Base-by-base conservation (phyloP, 2,797 vertebrate species). In the Acridotheres tristis region DNA sequence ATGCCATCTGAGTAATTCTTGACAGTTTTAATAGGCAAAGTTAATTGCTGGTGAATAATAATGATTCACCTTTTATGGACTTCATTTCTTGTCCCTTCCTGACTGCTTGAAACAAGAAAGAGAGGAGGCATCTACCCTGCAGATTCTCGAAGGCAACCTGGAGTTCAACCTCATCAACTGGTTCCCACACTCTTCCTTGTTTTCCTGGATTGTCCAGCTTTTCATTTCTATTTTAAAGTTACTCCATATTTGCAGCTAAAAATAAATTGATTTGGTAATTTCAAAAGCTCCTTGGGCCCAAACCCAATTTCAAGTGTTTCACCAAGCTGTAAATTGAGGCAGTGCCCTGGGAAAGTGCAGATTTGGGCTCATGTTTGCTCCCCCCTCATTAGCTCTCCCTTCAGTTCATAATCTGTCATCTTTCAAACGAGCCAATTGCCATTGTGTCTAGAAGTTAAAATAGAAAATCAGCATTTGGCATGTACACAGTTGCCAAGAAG, bases 391-490 rank as follows among this genome's bases (percentile, higher is more conserved):
- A 91, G 50, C 17, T 79, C 65, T 92, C 53, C 43, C 79, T 87
- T 87, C 72, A 54, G 54, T 85, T 87, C 65, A 42, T 85, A 93
- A 95, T 79, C 61, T 11, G 4, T 81, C 65, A 72, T 93, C 61
- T 77, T 89, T 91, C 78, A 93, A 85, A 75, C 19, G 72, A 90
- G 40, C 51, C 68, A 72, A 62, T 83, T 93, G 68, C 65, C 92
- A 89, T 73, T 77, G 75, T 66, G 58, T 88, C 43, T 75, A 72
- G 81, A 67, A 86, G 61, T 75, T 95, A 96, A 97, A 97, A 96
- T 94, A 94, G 94, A 93, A 95, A 92, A 71, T 72, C 73, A 91
- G 81, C 92, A 85, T 96, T 95, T 95, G 90, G 87, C 48, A 9
- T 85, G 68, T 27, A 72, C 1, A 0, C 4, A 3, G 85, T 93